A percentile compares a stretch with the other conserved stretches of the same genome.
Evolutionary conservation across 2,888 invertebrate genomes (phyloP).

Genomic region (Hemaris fuciformis): DNA sequence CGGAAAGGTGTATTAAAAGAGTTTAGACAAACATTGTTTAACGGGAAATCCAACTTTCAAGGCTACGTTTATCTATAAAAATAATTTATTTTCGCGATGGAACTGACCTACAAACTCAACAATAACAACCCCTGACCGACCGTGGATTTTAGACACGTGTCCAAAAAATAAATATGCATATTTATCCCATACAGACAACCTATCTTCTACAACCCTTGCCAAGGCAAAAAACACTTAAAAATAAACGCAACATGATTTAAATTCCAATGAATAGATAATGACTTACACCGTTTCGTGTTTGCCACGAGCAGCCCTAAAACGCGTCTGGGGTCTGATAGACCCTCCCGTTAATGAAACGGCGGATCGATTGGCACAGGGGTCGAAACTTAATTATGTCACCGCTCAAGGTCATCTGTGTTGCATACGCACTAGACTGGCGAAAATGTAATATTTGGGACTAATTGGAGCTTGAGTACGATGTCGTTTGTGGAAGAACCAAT

Average conservation of each 20-base stretch:
- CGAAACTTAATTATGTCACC: conserved; percentile 65
- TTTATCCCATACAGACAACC: conserved; percentile 11
- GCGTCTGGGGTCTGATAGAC: conserved; percentile 47
- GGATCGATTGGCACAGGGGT: conserved; percentile 61
- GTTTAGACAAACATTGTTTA: no score
- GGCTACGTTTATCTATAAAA: background rate
- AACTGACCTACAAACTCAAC: conserved; percentile 24
- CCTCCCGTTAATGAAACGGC: conserved; percentile 57
- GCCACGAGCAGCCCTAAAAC: conserved; percentile 43
- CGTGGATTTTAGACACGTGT: conserved; percentile 14
- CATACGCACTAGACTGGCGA: conserved; percentile 9
- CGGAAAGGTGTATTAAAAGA: no score
- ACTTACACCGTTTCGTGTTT: conserved; percentile 24
- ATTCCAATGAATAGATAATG: conserved; percentile 17
- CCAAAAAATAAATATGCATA: conserved; percentile 25
- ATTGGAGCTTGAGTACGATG: background rate
- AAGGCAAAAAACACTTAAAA: conserved; percentile 28
- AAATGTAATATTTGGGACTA: background rate
- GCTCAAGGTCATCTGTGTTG: conserved; percentile 61
- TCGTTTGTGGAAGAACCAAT: background rate
- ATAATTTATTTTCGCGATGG: conserved; percentile 6
- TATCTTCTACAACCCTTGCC: conserved; percentile 19
- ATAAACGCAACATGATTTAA: conserved; percentile 20
- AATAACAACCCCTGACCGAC: conserved; percentile 12
- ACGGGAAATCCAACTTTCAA: background rate